These are phyloP conservation scores for Netelia melanura DNA, from an alignment of 2,888 invertebrate genomes.

Conservation along the genomic window DNA sequence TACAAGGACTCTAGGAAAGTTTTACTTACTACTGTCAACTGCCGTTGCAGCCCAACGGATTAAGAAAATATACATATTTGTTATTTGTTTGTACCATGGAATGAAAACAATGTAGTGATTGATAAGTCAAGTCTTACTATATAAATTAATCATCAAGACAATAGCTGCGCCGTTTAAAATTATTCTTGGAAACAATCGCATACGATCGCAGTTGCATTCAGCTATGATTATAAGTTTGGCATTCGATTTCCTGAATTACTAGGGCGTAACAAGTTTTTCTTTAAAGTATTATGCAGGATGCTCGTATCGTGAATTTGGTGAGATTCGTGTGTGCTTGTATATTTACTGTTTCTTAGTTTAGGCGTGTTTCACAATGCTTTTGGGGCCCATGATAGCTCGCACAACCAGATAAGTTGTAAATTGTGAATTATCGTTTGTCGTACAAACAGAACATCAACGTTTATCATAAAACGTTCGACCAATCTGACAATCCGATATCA, in stretches of 20 bases:
- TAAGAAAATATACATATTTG: constrained; percentile 74
- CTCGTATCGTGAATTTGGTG: constrained; percentile 35
- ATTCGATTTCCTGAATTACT: constrained; percentile 47
- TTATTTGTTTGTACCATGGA: constrained; percentile 48
- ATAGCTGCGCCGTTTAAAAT: constrained; percentile 26
- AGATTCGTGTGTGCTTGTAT: constrained; percentile 63
- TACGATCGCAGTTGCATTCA: constrained; percentile 5
- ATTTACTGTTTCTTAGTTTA: constrained; percentile 45
- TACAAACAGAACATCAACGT: background rate
- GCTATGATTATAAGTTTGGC: constrained; percentile 37
- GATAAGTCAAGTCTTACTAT: constrained; percentile 10
- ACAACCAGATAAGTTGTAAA: background rate
- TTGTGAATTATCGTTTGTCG: background rate
- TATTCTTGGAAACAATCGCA: constrained; percentile 12
- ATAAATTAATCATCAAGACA: constrained; percentile 31
- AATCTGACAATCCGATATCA: background rate
- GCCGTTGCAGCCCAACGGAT: constrained; percentile 77
- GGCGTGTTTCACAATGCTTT: constrained; percentile 32
- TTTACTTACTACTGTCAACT: constrained; percentile 83
- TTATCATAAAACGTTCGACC: background rate
- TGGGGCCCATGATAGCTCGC: constrained; percentile 34
- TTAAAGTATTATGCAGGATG: constrained; percentile 24
- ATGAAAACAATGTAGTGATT: background rate
- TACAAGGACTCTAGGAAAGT: constrained; percentile 25
- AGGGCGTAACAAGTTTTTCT: constrained; percentile 37